phyloP scores from a whole-genome alignment of 2,888 invertebrate genomes.

The Endotricha flammealis region DNA sequence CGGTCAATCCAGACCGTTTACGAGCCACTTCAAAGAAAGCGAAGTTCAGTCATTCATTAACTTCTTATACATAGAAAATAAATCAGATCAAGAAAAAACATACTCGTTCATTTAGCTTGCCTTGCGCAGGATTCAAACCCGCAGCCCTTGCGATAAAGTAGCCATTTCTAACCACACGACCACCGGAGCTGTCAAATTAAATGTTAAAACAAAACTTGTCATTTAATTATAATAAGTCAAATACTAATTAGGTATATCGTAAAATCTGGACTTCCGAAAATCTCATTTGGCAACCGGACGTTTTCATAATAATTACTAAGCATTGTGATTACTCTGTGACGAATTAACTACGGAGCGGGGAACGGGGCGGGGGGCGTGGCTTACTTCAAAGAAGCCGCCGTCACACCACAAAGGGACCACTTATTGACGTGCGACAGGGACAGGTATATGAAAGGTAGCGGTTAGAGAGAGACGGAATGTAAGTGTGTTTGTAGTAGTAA shows the following conservation, averaged over 20 bases:
- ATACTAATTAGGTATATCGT: constrained; percentile 15
- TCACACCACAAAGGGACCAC: constrained; percentile 54
- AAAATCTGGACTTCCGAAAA: constrained; percentile 27
- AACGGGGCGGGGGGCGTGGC: constrained; percentile 55
- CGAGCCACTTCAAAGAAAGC: too few relatives aligned
- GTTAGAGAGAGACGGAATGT: constrained; percentile 33
- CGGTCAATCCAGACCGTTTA: too few relatives aligned
- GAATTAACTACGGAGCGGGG: constrained; percentile 53
- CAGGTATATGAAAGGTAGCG: constrained; percentile 6
- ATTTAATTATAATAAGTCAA: constrained; percentile 3
- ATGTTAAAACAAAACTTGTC: too few relatives aligned
- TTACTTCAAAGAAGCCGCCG: constrained; percentile 67
- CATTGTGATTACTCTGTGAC: constrained; percentile 73
- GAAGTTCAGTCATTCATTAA: too few relatives aligned
- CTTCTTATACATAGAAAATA: not conserved
- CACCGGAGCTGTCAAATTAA: not conserved
- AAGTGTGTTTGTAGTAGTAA: constrained; percentile 63
- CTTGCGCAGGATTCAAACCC: not conserved
- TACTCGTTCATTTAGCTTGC: not conserved
- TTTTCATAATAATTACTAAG: constrained; percentile 67
- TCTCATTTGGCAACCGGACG: constrained; percentile 37
- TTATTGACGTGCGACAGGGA: constrained; percentile 48
- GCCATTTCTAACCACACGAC: not conserved
- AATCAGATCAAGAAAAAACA: not conserved
- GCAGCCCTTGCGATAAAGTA: not conserved